phyloP scores from a whole-genome alignment of 2,113 vertebrate genomes.

The Reinhardtius hippoglossoides region DNA sequence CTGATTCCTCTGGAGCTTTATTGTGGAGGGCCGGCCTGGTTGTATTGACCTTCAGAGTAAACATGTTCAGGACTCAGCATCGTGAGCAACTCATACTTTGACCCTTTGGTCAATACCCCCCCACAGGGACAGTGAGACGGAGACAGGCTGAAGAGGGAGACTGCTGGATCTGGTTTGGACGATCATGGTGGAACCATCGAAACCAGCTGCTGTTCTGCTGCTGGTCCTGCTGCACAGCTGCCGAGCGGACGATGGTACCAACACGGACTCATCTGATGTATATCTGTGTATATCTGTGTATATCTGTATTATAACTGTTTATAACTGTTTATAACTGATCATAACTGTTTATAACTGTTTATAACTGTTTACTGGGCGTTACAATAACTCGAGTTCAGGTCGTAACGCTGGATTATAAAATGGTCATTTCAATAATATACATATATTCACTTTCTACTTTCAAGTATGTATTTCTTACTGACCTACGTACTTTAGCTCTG shows the following conservation, averaged over 20 bases:
- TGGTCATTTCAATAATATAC: no score
- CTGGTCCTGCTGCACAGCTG: conserved; percentile 60
- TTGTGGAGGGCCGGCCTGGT: neutral
- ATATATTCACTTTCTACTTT: no score
- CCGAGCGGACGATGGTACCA: conserved; percentile 52
- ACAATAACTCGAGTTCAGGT: no score
- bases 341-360: no score
- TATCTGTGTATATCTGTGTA: neutral
- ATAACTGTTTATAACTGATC: no score
- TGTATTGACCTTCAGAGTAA: conserved; percentile 25
- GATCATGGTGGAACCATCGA: conserved; percentile 50
- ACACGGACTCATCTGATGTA: neutral
- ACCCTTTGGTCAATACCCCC: conserved; percentile 56
- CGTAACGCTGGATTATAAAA: no score
- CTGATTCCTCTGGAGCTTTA: neutral
- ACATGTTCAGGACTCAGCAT: conserved; percentile 34
- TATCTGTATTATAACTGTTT: no score
- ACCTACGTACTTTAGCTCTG: no score
- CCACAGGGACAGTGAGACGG: neutral
- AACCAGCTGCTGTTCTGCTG: conserved; percentile 48
- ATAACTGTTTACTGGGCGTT: no score
- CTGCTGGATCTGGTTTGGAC: conserved; percentile 44
- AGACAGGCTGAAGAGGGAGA: neutral
- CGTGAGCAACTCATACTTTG: conserved; percentile 56
- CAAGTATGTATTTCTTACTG: no score